Base-by-base conservation (phyloP, 2,113 vertebrate species). In the Ameiurus melas region DNA sequence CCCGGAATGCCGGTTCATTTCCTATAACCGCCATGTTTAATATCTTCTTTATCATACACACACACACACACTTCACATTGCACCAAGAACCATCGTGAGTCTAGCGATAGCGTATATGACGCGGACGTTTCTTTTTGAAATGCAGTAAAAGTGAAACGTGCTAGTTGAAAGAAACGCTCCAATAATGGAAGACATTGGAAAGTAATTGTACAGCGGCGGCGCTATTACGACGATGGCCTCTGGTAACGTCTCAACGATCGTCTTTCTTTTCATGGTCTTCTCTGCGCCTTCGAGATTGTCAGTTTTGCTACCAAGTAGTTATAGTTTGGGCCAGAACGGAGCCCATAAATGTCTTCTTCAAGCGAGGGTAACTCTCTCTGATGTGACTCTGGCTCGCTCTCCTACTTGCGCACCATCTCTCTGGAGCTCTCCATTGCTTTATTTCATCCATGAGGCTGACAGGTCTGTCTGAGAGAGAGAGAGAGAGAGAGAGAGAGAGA, bases 151-250 rank as follows among this genome's bases (percentile, higher is more conserved):
- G 39, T 77, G 73, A 71, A 36, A 36, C 20, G 19, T 43, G 12
- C 4, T 8, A 75, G 39, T 27, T 47, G 19, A 77, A 77, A 43
- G 70, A 39, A 73, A 73, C 22, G 22, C 36, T 22, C 12, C 27
- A 30, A 51, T 78, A 30, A 51, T 78, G 47, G 27, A 53, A 53
- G 20, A 14, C 43, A 27, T 22, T 22, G 73, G 16, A 90, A 89
- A 90, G 90, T 91, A 87, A 92, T 92, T 91, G 91, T 90, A 92
- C 90, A 79, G 92, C 85, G 75, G 89, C 71, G 86, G 85, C 87
- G 90, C 92, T 93, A 93, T 94, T 95, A 94, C 89, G 92, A 70
- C 92, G 93, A 93, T 90, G 93, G 91, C 91, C 91, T 92, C 82
- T 89, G 85, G 77, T 68, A 89, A 39, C 55, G 87, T 86, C 90